A percentile compares a stretch with the other conserved stretches of the same genome.
Evolutionary conservation across 1,140 invertebrate species (phyloP).

Genomic region (Leguminivora glycinivorella): DNA sequence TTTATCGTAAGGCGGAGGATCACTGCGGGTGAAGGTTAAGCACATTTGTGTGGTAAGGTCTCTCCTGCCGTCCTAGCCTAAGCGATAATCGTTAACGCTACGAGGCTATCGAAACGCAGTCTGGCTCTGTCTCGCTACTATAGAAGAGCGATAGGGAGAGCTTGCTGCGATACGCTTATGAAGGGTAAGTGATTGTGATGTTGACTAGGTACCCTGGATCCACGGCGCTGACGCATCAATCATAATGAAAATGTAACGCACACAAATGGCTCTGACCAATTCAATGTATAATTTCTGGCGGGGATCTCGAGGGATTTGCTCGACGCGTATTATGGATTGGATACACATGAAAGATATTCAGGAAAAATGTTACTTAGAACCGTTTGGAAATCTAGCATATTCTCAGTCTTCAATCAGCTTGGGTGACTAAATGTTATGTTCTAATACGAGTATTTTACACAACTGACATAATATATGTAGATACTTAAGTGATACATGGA

Average conservation of each 20-base stretch:
- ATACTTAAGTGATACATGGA: too few relatives aligned
- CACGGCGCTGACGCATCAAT: constrained; percentile 12
- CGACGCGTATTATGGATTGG: constrained; percentile 7
- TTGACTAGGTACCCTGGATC: too few relatives aligned
- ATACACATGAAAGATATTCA: not conserved
- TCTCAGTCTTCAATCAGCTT: not conserved
- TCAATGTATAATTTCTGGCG: constrained; percentile 27
- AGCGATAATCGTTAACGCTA: too few relatives aligned
- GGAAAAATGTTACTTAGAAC: not conserved
- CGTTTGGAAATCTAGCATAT: not conserved
- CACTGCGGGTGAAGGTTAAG: constrained; percentile 6
- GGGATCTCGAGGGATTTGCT: constrained; percentile 20
- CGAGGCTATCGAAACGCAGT: too few relatives aligned
- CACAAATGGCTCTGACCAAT: constrained; percentile 15
- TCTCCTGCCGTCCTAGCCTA: too few relatives aligned
- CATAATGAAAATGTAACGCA: constrained; percentile 22
- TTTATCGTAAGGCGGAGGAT: not conserved
- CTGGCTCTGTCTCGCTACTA: too few relatives aligned
- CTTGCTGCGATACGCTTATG: too few relatives aligned
- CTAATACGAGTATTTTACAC: too few relatives aligned
- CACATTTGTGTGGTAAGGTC: constrained; percentile 14
- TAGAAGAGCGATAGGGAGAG: too few relatives aligned
- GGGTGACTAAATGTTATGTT: too few relatives aligned
- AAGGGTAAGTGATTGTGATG: too few relatives aligned
- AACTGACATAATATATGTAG: too few relatives aligned